A percentile compares a stretch with the other conserved stretches of the same genome.
These are phyloP conservation scores for Drosophila prosaltans DNA, from an alignment of 1,140 invertebrate species.

Conservation along the genomic window DNA sequence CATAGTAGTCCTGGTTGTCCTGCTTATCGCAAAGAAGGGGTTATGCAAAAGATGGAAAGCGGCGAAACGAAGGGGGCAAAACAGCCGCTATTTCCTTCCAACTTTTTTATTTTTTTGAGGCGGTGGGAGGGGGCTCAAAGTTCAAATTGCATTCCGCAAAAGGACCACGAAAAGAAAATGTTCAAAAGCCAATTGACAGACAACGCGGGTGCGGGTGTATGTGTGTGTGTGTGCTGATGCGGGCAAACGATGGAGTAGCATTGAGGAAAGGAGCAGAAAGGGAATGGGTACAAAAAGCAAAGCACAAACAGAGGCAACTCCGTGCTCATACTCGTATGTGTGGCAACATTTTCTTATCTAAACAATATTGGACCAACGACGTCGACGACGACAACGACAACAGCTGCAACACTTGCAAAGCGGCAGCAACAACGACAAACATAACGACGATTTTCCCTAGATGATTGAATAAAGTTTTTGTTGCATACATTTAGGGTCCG, in stretches of 20 bases:
- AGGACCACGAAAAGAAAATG: constrained; percentile 47
- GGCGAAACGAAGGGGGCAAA: neutral
- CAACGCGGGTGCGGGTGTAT: constrained; percentile 13
- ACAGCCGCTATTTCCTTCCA: constrained; percentile 17
- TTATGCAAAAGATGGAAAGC: constrained; percentile 10
- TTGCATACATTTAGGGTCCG: constrained; percentile 40
- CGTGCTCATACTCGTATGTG: constrained; percentile 25
- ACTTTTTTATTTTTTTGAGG: constrained; percentile 27
- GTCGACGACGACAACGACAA: neutral
- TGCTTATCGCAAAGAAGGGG: constrained; percentile 46
- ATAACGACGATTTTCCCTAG: constrained; percentile 53
- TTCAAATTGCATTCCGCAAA: constrained; percentile 71
- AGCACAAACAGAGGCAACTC: constrained; percentile 36
- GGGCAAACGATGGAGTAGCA: too few relatives aligned
- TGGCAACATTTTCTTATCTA: constrained; percentile 75
- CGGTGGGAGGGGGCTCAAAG: constrained; percentile 26
- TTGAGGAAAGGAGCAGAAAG: too few relatives aligned
- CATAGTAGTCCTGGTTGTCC: constrained; percentile 53
- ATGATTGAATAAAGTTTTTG: constrained; percentile 79
- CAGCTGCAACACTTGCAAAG: constrained; percentile 47
- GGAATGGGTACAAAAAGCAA: constrained; percentile 43
- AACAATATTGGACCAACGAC: constrained; percentile 62
- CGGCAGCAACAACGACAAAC: constrained; percentile 41
- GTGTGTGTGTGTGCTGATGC: neutral
- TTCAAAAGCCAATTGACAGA: constrained; percentile 62